phyloP scores from a whole-genome alignment of 2,888 invertebrate species.

The Drosophila affinis region DNA sequence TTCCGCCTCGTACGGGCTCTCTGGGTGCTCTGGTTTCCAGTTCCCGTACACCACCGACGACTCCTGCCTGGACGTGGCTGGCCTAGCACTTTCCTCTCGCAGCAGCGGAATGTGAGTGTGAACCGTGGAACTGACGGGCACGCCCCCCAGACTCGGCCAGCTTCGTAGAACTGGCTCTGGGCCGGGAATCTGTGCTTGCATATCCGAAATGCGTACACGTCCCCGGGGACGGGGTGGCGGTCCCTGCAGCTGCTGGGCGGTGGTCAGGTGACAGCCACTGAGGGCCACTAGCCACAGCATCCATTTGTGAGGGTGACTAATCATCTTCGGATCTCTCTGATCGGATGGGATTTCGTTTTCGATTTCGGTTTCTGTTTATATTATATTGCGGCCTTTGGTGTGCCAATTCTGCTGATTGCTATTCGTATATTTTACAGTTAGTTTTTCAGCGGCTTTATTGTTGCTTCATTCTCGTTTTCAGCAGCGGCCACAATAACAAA shows the following conservation, averaged over 20 bases:
- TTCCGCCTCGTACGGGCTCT: slow-evolving; percentile 50
- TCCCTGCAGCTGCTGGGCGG: slow-evolving; percentile 56
- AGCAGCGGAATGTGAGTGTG: slow-evolving; percentile 68
- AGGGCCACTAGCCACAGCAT: slow-evolving; percentile 35
- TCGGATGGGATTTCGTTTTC: slow-evolving; percentile 33
- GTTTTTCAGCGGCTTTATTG: slow-evolving; percentile 49
- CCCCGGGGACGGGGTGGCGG: slow-evolving; percentile 57
- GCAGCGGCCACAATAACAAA: slow-evolving; percentile 33
- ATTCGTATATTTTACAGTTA: slow-evolving; percentile 60
- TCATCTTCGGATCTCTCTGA: slow-evolving; percentile 46
- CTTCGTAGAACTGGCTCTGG: slow-evolving; percentile 12
- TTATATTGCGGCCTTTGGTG: slow-evolving; percentile 50
- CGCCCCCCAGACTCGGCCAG: slow-evolving; percentile 46
- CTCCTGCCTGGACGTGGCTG: slow-evolving; percentile 51
- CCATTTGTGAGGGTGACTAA: slow-evolving; percentile 21
- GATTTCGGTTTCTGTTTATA: slow-evolving; percentile 46
- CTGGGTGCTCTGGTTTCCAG: slow-evolving; percentile 77
- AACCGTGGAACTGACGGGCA: slow-evolving; percentile 56
- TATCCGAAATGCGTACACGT: slow-evolving; percentile 66
- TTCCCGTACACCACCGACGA: slow-evolving; percentile 75
- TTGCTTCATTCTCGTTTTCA: slow-evolving; percentile 53
- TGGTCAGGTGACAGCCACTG: slow-evolving; percentile 17
- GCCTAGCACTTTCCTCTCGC: slow-evolving; percentile 44
- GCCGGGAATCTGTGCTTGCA: slow-evolving; percentile 34
- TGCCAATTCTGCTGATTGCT: slow-evolving; percentile 65